Conservation (phyloP, 2,113 vertebrate genomes). For the Oncorhynchus gorbuscha region DNA sequence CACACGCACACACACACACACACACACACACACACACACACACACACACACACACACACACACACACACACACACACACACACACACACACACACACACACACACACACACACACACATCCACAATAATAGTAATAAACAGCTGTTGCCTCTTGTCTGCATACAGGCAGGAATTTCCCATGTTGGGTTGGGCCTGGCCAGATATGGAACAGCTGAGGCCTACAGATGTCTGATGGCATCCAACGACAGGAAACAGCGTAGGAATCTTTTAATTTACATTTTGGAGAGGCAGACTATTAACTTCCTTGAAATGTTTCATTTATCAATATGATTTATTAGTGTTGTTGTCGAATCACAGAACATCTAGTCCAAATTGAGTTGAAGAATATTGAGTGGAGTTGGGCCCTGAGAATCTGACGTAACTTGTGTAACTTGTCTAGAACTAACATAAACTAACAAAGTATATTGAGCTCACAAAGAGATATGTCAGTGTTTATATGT, state of each 20-base stretch:
- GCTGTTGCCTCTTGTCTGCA: constrained; percentile 58
- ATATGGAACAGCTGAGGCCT: constrained; percentile 60
- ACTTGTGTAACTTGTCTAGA: too few relatives aligned
- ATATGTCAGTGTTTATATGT: too few relatives aligned
- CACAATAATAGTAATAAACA: constrained; percentile 61
- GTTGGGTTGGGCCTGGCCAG: constrained; percentile 50
- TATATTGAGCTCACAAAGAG: too few relatives aligned
- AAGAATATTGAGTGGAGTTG: too few relatives aligned
- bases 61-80: constrained; percentile 5
- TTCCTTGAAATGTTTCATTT: constrained; percentile 50
- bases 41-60: background rate
- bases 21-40: constrained; percentile 5
- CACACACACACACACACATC: constrained; percentile 1
- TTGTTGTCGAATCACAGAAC: too few relatives aligned
- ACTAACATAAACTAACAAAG: too few relatives aligned
- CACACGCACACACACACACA: background rate
- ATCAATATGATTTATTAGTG: background rate
- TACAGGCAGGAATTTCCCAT: constrained; percentile 54
- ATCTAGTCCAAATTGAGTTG: too few relatives aligned
- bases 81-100: background rate
- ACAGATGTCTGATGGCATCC: constrained; percentile 62
- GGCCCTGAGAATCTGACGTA: too few relatives aligned
- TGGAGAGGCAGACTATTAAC: constrained; percentile 62
- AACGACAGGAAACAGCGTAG: constrained; percentile 37
- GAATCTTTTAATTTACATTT: constrained; percentile 56